phyloP scores from a whole-genome alignment of 1,140 invertebrate genomes.

The Bombus confusus region DNA sequence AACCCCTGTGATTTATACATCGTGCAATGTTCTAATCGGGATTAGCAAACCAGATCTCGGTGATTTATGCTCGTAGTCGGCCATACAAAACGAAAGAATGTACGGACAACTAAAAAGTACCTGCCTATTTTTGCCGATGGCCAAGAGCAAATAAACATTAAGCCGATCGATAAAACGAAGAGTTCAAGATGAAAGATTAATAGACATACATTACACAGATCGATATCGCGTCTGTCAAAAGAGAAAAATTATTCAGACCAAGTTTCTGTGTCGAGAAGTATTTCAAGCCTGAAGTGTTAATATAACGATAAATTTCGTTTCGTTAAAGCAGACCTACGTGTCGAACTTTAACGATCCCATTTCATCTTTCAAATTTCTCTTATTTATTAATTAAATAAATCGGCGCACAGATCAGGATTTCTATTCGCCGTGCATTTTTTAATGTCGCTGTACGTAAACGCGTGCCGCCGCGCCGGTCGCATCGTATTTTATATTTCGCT shows the following conservation, averaged over 20 bases:
- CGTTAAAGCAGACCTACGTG: not conserved
- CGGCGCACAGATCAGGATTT: not conserved
- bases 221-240: not conserved
- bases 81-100: not conserved
- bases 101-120: not conserved
- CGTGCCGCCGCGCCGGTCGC: not conserved
- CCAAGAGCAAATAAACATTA: not conserved
- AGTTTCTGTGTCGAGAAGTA: not conserved
- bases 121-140: not conserved
- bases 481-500: constrained; percentile 27
- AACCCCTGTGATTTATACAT: constrained; percentile 46
- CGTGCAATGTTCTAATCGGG: constrained; percentile 36
- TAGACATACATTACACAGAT: too few relatives aligned
- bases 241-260: not conserved
- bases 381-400: not conserved
- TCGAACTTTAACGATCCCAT: not conserved
- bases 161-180: not conserved
- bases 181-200: not conserved
- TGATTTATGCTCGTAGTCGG: constrained; percentile 22
- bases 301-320: not conserved
- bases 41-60: constrained; percentile 27
- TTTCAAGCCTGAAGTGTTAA: not conserved
- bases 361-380: not conserved
- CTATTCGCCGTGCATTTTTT: not conserved
- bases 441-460: constrained; percentile 4